These are phyloP conservation scores for Drosophila bifasciata DNA, from an alignment of 1,140 invertebrate genomes.

Conservation along the genomic window DNA sequence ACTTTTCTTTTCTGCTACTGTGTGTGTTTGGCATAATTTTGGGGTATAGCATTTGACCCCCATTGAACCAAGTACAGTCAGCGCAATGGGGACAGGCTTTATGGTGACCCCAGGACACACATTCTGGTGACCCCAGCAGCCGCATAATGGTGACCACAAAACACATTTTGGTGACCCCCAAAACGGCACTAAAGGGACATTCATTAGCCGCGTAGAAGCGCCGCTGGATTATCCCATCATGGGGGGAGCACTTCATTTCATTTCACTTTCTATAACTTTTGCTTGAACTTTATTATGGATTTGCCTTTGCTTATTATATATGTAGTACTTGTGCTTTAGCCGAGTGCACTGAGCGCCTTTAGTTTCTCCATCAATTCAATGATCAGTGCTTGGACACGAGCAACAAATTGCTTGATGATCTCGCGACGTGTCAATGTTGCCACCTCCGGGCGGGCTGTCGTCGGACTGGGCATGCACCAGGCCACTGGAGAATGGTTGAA, in stretches of 20 bases:
- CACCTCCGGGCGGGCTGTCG: slow-evolving; percentile 3
- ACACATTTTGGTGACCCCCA: neutral
- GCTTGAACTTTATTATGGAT: too few relatives aligned
- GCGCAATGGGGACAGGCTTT: neutral
- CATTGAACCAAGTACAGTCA: slow-evolving; percentile 30
- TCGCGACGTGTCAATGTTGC: slow-evolving; percentile 12
- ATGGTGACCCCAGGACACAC: neutral
- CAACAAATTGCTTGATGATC: slow-evolving; percentile 46
- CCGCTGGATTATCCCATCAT: too few relatives aligned
- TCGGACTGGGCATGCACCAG: slow-evolving; percentile 16
- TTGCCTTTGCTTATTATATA: too few relatives aligned
- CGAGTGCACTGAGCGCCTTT: slow-evolving; percentile 13
- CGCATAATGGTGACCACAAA: neutral
- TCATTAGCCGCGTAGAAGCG: too few relatives aligned
- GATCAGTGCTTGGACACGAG: slow-evolving; percentile 44
- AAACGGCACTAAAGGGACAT: neutral
- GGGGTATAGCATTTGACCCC: slow-evolving; percentile 36
- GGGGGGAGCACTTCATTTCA: too few relatives aligned
- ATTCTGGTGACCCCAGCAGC: neutral
- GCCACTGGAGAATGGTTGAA: too few relatives aligned
- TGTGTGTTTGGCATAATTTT: slow-evolving; percentile 61
- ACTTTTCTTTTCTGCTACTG: slow-evolving; percentile 44
- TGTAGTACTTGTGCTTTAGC: too few relatives aligned
- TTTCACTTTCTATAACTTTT: too few relatives aligned
- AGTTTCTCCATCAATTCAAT: slow-evolving; percentile 37